Evolutionary conservation across 2,113 vertebrate genomes (phyloP), one percentile per base, ranked within the genome.

Genomic region (Coptodon rendalli): DNA sequence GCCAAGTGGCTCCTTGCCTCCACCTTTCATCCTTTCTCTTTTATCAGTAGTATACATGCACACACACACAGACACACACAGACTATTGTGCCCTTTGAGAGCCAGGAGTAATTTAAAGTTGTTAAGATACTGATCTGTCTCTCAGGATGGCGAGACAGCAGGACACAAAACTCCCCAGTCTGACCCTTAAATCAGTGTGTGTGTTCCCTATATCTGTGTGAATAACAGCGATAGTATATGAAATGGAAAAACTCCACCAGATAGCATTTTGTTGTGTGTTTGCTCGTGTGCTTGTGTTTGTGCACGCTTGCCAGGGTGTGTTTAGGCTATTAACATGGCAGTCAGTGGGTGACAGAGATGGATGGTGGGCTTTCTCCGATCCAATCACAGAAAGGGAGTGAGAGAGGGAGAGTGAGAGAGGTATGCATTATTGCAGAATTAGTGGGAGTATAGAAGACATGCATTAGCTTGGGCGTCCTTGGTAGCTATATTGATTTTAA

Each of bases 81-180:
- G 7, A 12, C 38, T 34, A 76, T 76, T 76, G 53, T 82, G 68
- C 17, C 81, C 84, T 89, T 59, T 83, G 71, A 92, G 87, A 84
- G 38, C 59, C 38, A 43, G 63, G 73, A 76, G 80, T 85, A 88
- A 89, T 90, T 93, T 91, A 86, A 90, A 87, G 81, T 85, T 82
- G 45, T 92, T 85, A 83, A 94, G 92, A 95, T 94, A 91, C 50
- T 76, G 89, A 94, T 95, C 92, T 73, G 84, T 92, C 86, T 90
- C 83, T 88, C 87, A 83, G 89, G 90, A 93, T 86, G 84, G 83
- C 79, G 83, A 85, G 52, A 86, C 71, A 86, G 61, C 61, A 59
- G 59, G 84, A 63, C 71, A 29, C 83, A 84, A 66, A 84, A 82
- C 85, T 52, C 78, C 16, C 45, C 71, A 86, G 36, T 57, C 84